Percentiles rank a stretch among this genome's conserved stretches.
These are phyloP conservation scores for Lasioglossum villosulum DNA, from an alignment of 2,888 invertebrate genomes.

Conservation along the genomic window DNA sequence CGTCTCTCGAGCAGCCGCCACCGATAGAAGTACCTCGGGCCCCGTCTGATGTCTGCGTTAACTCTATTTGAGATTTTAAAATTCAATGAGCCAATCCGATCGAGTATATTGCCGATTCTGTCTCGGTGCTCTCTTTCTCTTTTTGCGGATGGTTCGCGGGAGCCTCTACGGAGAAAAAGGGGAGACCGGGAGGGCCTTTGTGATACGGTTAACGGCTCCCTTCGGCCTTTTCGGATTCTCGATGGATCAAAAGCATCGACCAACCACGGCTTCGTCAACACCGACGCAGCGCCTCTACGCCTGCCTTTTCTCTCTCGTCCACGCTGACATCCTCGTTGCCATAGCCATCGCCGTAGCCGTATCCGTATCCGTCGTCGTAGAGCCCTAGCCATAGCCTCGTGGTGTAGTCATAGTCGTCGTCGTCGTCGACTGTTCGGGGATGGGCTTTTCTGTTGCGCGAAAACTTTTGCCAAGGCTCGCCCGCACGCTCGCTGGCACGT, in stretches of 20 bases:
- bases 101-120: constrained; percentile 57
- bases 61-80: constrained; percentile 75
- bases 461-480: constrained; percentile 49
- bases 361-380: neutral
- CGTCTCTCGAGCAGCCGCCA: constrained; percentile 44
- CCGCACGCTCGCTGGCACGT: constrained; percentile 56
- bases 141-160: constrained; percentile 50
- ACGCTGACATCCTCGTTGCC: neutral
- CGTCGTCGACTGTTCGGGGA: constrained; percentile 24
- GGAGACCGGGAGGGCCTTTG: constrained; percentile 71
- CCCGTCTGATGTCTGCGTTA: constrained; percentile 69
- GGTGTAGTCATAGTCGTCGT: constrained; percentile 7
- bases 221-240: constrained; percentile 68
- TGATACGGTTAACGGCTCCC: constrained; percentile 72
- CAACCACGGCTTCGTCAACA: constrained; percentile 52
- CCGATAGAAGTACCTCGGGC: constrained; percentile 45
- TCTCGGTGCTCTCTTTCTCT: constrained; percentile 38
- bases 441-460: constrained; percentile 49
- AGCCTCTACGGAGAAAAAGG: constrained; percentile 55
- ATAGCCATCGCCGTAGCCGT: constrained; percentile 28
- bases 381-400: neutral
- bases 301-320: constrained; percentile 12
- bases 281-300: constrained; percentile 24
- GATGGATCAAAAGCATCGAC: constrained; percentile 75
- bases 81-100: constrained; percentile 76